A percentile compares a stretch with the other conserved stretches of the same genome.
These are phyloP conservation scores for Halictus rubicundus DNA, from an alignment of 1,140 invertebrate species.

Conservation along the genomic window DNA sequence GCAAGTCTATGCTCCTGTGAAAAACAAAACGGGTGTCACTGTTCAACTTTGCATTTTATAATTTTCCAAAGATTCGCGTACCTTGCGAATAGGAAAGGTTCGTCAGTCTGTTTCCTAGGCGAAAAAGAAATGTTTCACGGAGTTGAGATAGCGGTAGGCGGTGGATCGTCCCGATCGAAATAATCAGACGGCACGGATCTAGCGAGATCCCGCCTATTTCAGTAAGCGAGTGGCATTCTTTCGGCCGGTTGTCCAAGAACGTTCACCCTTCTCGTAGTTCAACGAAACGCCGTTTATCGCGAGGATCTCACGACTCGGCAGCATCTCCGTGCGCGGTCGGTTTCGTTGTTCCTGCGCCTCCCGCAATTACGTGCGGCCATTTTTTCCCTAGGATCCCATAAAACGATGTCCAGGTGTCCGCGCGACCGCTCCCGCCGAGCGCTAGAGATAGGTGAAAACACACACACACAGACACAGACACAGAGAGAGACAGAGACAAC, in stretches of 20 bases:
- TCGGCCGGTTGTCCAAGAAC: background rate
- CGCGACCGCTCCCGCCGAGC: background rate
- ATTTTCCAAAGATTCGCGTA: no score
- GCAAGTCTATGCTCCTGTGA: no score
- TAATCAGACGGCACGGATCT: no score
- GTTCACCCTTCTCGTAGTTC: slow-evolving; percentile 3
- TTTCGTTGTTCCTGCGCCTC: background rate
- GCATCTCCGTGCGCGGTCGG: background rate
- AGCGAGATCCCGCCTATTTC: background rate
- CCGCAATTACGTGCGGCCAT: background rate
- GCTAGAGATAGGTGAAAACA: background rate
- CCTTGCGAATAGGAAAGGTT: no score
- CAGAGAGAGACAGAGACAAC: no score
- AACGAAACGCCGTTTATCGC: slow-evolving; percentile 10
- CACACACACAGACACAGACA: no score
- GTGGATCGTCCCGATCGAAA: no score
- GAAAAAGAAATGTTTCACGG: no score
- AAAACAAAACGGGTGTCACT: no score
- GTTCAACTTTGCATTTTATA: no score
- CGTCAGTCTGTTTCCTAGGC: no score
- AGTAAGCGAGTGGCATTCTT: background rate
- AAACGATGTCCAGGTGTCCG: background rate
- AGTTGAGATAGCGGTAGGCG: no score
- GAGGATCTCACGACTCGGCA: slow-evolving; percentile 4
- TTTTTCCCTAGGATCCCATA: slow-evolving; percentile 1